Evolutionary conservation across 2,113 vertebrate species (phyloP), one percentile per base, ranked within the genome.

Genomic region (Cinclus mexicanus): DNA sequence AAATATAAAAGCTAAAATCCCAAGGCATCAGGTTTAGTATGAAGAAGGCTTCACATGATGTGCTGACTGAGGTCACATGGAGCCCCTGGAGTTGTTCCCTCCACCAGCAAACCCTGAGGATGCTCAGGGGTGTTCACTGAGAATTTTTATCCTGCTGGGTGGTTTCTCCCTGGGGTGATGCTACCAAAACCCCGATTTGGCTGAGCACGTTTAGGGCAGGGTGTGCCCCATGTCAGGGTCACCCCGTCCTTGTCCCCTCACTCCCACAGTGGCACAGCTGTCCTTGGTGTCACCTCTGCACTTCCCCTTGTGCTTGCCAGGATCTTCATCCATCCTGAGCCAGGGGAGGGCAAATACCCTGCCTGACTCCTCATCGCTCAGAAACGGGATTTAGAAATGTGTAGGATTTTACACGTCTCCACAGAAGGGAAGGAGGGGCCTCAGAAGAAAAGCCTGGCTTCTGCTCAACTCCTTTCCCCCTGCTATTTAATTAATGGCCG

Each of bases 171-270:
- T 59, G 49, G 1, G 5, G 0, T 19, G 7, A 33, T 65, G 64
- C 37, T 35, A 0, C 46, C 82, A 3, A 31, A 39, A 11, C 3
- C 11, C 12, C 1, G 11, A 46, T 9, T 0, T 56, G 57, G 24
- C 44, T 26, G 69, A 39, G 31, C 35, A 2, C 0, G 0, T 47
- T 50, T 56, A 23, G 83, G 39, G 49, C 42, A 49, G 41, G 6
- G 5, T 52, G 29, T 14, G 10, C 23, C 7, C 22, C 50, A 0
- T 3, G 0, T 2, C 1, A 28, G 7, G 47, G 42, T 28, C 33
- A 2, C 18, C 31, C 11, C 10, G 1, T 17, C 33, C 55, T 24
- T 22, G 42, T 29, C 29, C 75, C 18, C 2, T 0, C 24, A 2
- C 9, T 35, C 20, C 29, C 42, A 6, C 2, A 1, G 52, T 29